Evolutionary conservation across 2,888 invertebrate genomes (phyloP).

Genomic region (Limnephilus marmoratus): DNA sequence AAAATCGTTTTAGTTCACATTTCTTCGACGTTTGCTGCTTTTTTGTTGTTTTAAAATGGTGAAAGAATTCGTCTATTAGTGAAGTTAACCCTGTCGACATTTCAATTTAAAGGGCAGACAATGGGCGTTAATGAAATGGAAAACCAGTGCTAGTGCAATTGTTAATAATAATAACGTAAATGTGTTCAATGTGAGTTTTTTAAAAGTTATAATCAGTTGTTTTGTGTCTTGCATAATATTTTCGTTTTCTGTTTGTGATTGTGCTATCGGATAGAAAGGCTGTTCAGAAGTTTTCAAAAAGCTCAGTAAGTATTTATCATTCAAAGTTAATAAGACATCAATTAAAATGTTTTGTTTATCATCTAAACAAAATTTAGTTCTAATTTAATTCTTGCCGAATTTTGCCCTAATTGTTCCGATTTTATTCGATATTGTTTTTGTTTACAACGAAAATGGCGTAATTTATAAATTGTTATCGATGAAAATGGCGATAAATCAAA

Average conservation of each 20-base stretch:
- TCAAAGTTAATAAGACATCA: not conserved
- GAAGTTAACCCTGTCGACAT: constrained; percentile 36
- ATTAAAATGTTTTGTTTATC: not conserved
- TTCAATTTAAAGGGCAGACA: constrained; percentile 31
- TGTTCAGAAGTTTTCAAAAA: not conserved
- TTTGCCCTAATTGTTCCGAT: not conserved
- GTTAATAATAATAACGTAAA: not conserved
- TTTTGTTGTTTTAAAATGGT: constrained; percentile 29
- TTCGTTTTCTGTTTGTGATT: not conserved
- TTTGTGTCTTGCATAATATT: constrained; percentile 36
- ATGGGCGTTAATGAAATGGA: constrained; percentile 23
- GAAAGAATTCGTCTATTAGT: constrained; percentile 9
- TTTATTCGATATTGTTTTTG: not conserved
- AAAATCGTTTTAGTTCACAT: not conserved
- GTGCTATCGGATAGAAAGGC: constrained; percentile 21
- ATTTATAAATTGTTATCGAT: not conserved
- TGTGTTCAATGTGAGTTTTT: constrained; percentile 14
- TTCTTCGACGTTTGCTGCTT: not conserved
- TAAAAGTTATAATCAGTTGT: not conserved
- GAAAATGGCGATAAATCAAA: not conserved
- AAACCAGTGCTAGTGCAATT: constrained; percentile 17
- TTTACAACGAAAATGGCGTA: not conserved
- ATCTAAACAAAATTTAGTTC: not conserved
- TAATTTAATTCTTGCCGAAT: not conserved
- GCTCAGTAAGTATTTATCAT: constrained; percentile 12